These are phyloP conservation scores for Styela plicata DNA, from an alignment of 23 tunicate species.

Conservation along the genomic window DNA sequence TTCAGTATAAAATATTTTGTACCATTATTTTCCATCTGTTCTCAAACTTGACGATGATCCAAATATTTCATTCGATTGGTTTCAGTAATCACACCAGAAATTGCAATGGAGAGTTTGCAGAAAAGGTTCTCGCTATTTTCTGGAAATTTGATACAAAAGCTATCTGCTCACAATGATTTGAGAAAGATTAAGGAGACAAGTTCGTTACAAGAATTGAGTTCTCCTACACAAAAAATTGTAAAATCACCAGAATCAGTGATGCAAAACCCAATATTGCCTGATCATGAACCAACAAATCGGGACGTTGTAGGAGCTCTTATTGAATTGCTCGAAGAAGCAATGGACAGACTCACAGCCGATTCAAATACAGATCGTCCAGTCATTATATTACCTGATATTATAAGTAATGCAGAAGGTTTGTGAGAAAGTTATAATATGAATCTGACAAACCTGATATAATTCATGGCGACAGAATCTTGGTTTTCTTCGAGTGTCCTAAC, in stretches of 20 bases:
- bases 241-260: not conserved
- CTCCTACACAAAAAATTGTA: not conserved
- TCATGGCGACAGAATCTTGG: too few relatives aligned
- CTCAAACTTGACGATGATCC: too few relatives aligned
- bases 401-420: constrained; percentile 34
- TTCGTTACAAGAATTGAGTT: too few relatives aligned
- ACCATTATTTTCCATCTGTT: too few relatives aligned
- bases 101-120: not conserved
- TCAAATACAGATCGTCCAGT: constrained; percentile 60
- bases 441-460: too few relatives aligned
- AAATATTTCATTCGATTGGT: too few relatives aligned
- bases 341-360: constrained; percentile 67
- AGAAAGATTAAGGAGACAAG: not conserved
- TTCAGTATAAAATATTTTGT: too few relatives aligned
- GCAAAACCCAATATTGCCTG: too few relatives aligned
- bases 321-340: constrained; percentile 75
- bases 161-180: not conserved
- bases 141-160: not conserved
- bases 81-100: not conserved
- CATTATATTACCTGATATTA: constrained; percentile 43
- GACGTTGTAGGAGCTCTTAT: constrained; percentile 61
- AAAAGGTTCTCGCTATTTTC: not conserved
- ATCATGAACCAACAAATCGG: constrained; percentile 33
- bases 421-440: too few relatives aligned
- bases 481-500: too few relatives aligned